A percentile compares a stretch with the other conserved stretches of the same genome.
phyloP scores from a whole-genome alignment of 1,140 invertebrate genomes.

The Batillaria attramentaria region DNA sequence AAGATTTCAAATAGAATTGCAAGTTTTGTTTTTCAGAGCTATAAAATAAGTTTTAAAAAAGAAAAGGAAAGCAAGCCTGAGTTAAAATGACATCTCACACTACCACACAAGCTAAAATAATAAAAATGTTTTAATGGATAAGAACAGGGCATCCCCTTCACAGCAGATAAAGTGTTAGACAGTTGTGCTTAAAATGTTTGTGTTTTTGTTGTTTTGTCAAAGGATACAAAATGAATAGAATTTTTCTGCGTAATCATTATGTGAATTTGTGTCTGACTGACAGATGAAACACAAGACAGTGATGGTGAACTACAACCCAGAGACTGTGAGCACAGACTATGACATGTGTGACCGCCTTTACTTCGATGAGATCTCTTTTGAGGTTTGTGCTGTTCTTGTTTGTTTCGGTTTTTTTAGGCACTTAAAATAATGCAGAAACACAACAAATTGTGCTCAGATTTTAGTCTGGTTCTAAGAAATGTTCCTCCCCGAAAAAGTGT shows the following conservation, averaged over 20 bases:
- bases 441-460: too few species aligned
- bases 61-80: not conserved
- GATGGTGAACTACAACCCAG: conserved; percentile 99
- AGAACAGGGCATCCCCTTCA: not conserved
- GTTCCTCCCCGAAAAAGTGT: too few species aligned
- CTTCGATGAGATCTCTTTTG: conserved; percentile 99
- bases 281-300: conserved; percentile 82
- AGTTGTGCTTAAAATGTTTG: not conserved
- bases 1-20: too few species aligned
- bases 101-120: too few species aligned
- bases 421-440: too few species aligned
- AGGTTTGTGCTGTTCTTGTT: conserved; percentile 76
- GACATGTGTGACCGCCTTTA: conserved; percentile 99
- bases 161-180: not conserved
- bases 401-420: too few species aligned
- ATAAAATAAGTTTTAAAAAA: not conserved
- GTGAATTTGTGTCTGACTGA: conserved; percentile 18
- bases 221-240: not conserved
- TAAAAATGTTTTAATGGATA: not conserved
- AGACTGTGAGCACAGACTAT: conserved; percentile 99
- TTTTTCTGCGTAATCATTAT: not conserved
- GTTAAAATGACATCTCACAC: too few species aligned
- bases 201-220: not conserved
- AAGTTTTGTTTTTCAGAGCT: not conserved
- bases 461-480: too few species aligned